Percentiles rank a stretch among this genome's conserved stretches.
These are phyloP conservation scores for human (Homo sapiens) DNA, from an alignment of 2,113 vertebrate genomes.

Conservation along the genomic window DNA sequence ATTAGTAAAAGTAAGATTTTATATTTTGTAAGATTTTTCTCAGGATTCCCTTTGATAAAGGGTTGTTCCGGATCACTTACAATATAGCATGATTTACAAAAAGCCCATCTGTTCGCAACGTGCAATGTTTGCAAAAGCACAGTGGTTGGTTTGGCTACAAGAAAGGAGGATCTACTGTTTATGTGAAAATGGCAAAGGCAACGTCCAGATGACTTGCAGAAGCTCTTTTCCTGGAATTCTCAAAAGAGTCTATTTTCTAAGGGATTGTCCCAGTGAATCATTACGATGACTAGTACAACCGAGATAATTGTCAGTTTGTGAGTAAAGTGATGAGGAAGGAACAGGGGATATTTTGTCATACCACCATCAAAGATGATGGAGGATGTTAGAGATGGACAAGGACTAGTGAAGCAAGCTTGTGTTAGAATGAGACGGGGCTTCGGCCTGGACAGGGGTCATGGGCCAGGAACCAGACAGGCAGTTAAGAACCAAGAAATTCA, in stretches of 20 bases:
- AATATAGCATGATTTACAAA: conserved; percentile 21
- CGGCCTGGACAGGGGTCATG: neutral
- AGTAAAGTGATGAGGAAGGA: neutral
- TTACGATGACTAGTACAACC: neutral
- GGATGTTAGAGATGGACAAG: neutral
- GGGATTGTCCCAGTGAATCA: neutral
- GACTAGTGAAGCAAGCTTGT: neutral
- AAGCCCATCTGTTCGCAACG: conserved; percentile 26
- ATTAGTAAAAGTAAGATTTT: neutral
- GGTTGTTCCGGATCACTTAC: neutral
- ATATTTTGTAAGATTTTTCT: neutral
- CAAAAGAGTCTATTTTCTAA: neutral
- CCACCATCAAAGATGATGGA: neutral
- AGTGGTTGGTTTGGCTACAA: neutral
- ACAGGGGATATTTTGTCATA: neutral
- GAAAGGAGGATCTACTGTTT: neutral
- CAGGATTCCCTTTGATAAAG: neutral
- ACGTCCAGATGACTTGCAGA: neutral
- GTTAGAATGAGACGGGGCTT: neutral
- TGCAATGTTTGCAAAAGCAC: conserved; percentile 4
- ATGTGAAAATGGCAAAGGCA: neutral
- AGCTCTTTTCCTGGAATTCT: neutral
- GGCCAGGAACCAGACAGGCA: neutral
- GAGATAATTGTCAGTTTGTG: neutral
- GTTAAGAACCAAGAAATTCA: neutral